phyloP scores from a whole-genome alignment of 2,797 vertebrate genomes.

The Pangasius macronema region DNA sequence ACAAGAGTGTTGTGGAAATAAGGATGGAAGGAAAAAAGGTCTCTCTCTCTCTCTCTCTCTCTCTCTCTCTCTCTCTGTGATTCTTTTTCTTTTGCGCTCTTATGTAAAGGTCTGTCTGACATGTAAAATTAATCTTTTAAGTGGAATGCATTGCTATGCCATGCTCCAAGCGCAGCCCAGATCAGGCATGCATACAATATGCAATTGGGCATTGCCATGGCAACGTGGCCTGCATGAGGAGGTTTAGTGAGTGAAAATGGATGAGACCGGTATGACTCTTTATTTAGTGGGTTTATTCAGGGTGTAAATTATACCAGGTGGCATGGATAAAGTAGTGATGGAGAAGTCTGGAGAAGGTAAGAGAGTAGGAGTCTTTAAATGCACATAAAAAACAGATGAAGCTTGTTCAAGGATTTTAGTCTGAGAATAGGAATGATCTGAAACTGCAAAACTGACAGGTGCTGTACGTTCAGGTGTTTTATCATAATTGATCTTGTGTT shows the following conservation, averaged over 20 bases:
- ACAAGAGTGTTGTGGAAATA: not conserved
- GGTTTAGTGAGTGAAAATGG: constrained; percentile 72
- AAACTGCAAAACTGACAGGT: not conserved
- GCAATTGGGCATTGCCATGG: constrained; percentile 88
- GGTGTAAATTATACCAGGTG: constrained; percentile 65
- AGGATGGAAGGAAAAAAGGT: not conserved
- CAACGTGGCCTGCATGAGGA: constrained; percentile 75
- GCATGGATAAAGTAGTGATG: constrained; percentile 35
- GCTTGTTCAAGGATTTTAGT: not conserved
- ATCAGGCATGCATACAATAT: constrained; percentile 86
- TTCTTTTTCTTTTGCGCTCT: constrained; percentile 56
- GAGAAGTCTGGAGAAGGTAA: not conserved
- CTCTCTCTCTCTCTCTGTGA: constrained; percentile 18
- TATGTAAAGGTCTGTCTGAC: constrained; percentile 67
- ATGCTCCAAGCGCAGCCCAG: constrained; percentile 68
- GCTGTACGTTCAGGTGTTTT: not conserved
- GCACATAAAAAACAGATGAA: not conserved
- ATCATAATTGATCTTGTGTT: not conserved
- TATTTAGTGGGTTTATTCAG: constrained; percentile 71
- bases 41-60: not conserved
- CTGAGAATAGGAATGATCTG: not conserved
- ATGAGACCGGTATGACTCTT: constrained; percentile 69
- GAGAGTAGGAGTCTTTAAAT: not conserved
- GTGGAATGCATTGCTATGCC: constrained; percentile 75
- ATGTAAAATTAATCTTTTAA: constrained; percentile 82